Base-by-base conservation (phyloP, 2,113 vertebrate genomes). In the Plestiodon gilberti region DNA sequence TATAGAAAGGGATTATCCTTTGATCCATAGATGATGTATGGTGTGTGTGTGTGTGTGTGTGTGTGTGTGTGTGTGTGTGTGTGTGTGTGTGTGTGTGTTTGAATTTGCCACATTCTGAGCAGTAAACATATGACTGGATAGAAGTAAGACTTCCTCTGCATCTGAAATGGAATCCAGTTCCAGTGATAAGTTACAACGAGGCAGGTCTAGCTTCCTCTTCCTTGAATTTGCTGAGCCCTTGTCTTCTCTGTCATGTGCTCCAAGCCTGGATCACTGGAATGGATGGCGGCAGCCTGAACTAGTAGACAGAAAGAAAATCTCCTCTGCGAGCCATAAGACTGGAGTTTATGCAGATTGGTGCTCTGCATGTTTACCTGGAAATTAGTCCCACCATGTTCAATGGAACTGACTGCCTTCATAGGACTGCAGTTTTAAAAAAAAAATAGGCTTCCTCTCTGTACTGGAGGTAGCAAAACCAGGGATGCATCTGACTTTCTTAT, bases 1-100 rank as follows among this genome's bases (percentile, higher is more conserved):
- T 55, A 14, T 76, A 85, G 82, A 84, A 86, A 79, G 74, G 40
- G 82, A 88, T 89, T 88, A 82, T 87, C 77, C 81, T 86, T 79
- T 88, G 20, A 73, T 81, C 65, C 59, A 70, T 0, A 23, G 28
- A 67, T 2, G 30, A 67, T 62, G 81, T 83, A 9, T 61, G 33
- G 0, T n/a, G n/a, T n/a, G n/a, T n/a, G n/a, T n/a, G n/a, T n/a
- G n/a, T n/a, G n/a, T n/a, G n/a, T n/a, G n/a, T n/a, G n/a, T 0
- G 1, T 40, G 71, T 52, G 80, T 80, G 17, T 1, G 33, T 61
- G 35, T 0, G 1, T 35, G 61, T 55, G n/a, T 0, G 1, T 40
- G n/a, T 0, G 1, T 40, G 71, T 52, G 80, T 80, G 17, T 1
- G 33, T 61, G 35, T 0, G 1, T 35, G 61, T 55, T 25, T 88